Base-by-base conservation (phyloP, 64 coral and sea anemone species). In the Stylophora pistillata region DNA sequence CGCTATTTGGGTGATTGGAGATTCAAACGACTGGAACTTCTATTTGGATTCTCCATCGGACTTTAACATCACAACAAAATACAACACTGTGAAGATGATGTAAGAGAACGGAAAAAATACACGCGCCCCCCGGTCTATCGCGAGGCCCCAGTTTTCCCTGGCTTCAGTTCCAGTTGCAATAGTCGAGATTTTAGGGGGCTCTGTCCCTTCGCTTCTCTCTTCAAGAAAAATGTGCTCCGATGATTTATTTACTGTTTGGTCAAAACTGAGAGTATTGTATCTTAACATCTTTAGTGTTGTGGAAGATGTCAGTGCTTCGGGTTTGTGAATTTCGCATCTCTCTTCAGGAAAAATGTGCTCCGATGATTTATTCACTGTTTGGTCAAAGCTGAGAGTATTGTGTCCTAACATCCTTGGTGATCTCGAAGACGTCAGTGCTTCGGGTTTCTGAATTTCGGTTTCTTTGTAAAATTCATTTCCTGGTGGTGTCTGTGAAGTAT, bases 71-170 rank as follows among this genome's bases (percentile, higher is more conserved):
- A 68, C 21, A 25, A n/a, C 64, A 68, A 68, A 68, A 27, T 68
- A 68, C 12, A n/a, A 11, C 5, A 68, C 21, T 11, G 64, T n/a
- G 23, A 68, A 68, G 21, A 25, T 11, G 64, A 31, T 10, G 58
- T 82, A 82, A 10, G 18, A 23, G 28, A 82, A 1, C 4, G 79
- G 79, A 65, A 82, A 82, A 1, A 37, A 7, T 9, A 37, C 10
- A n/a, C 79, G 79, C 14, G 79, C 59, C 7, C 79, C 79, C 16
- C 20, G 29, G 59, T 82, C 79, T 52, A 82, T 82, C 58, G n/a
- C 23, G 0, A 30, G 31, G 10, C 58, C 79, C 79, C 60, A 82
- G 79, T 32, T 82, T 14, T 68, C 21, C 23, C 9, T 65, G 20
- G 58, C n/a, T 33, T 15, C 17, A 76, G 9, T 76, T 21, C 15